Percentiles rank a stretch among this genome's conserved stretches.
Evolutionary conservation across 2,888 invertebrate species (phyloP).

Genomic region (Folsomia candida): DNA sequence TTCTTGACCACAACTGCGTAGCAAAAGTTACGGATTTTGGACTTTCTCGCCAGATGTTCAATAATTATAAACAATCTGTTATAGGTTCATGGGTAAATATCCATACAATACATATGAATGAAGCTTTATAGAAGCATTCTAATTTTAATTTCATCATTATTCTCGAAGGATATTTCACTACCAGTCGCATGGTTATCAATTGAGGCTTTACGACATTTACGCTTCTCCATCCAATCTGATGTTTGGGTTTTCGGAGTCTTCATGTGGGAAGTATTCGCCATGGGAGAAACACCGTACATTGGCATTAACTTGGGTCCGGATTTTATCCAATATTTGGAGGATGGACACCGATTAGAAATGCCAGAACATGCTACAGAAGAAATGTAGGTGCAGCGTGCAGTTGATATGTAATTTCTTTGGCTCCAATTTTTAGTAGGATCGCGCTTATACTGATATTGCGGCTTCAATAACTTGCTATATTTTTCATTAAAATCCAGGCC

Average conservation of each 20-base stretch:
- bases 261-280: too few species aligned
- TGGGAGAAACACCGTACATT: slow-evolving; percentile 6
- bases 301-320: neutral
- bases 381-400: too few species aligned
- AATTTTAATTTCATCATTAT: too few species aligned
- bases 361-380: slow-evolving; percentile 2
- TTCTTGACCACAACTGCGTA: neutral
- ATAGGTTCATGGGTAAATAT: too few species aligned
- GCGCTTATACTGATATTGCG: too few species aligned
- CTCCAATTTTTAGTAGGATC: too few species aligned
- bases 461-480: too few species aligned
- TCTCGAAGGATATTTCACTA: neutral
- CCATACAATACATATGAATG: too few species aligned
- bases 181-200: slow-evolving; percentile 9
- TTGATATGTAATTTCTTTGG: too few species aligned
- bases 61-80: too few species aligned
- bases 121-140: too few species aligned
- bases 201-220: neutral
- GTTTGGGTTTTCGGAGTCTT: slow-evolving; percentile 7
- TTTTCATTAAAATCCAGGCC: too few species aligned
- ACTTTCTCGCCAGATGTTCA: slow-evolving; percentile 1
- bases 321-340: slow-evolving; percentile 10
- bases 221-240: slow-evolving; percentile 2
- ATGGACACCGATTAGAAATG: neutral
- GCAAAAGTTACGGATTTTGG: slow-evolving; percentile 16